Base-by-base conservation (phyloP, 2,797 vertebrate species). In the Trachurus trachurus region DNA sequence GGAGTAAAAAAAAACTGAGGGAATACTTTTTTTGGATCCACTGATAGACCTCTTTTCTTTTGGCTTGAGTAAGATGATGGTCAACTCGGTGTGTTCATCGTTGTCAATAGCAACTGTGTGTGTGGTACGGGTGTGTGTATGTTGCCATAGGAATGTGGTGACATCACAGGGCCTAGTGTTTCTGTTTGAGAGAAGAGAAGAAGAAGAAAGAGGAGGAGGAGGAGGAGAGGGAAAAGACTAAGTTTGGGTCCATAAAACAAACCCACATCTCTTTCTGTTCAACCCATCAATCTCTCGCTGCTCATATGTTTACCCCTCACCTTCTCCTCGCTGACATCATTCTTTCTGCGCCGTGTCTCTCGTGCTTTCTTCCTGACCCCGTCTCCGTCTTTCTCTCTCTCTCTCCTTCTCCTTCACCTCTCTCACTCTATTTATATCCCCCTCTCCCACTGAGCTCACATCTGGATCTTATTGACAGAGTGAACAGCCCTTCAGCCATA, bases 381-480 rank as follows among this genome's bases (percentile, higher is more conserved):
- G 31, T 74, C 73, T 71, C 57, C 9, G 5, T 80, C 68, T 71
- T 54, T 82, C 66, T 84, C 73, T 69, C 66, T 84, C 73, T 69
- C 53, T 85, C 78, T 82, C 6, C 34, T 58, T 83, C 82, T 86
- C 76, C 66, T 72, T 86, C 85, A 88, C 90, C 92, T 90, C 85
- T 81, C 79, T 62, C 6, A 6, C 82, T 86, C 87, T 93, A 92
- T 93, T 93, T 94, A 90, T 93, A 92, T 81, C 90, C 73, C 34
- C 39, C 83, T 91, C 90, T 88, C 93, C 94, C 84, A 81, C 91
- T 76, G 89, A 84, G 89, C 86, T 81, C 91, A 94, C 95, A 96
- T 96, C 95, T 96, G 95, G 93, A 94, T 94, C 89, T 91, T 90
- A 95, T 96, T 95, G 90, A 87, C 84, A 66, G 80, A 85, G 89